Evolutionary conservation across 2,113 vertebrate genomes (phyloP), one percentile per base, ranked within the genome.

Genomic region (Odontophorus gujanensis): DNA sequence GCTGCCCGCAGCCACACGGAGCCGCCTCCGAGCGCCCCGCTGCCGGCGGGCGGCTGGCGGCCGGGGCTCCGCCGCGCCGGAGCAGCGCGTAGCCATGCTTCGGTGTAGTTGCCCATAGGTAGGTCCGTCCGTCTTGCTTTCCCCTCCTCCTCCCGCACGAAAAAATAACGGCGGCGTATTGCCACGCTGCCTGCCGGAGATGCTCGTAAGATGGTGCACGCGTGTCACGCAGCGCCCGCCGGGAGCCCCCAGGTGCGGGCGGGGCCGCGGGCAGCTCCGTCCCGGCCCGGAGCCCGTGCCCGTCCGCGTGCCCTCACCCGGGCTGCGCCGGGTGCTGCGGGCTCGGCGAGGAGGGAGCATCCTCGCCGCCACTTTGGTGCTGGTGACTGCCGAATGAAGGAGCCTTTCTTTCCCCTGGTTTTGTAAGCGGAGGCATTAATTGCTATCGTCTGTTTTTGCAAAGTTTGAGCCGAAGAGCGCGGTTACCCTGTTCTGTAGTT

Each of bases 41-140:
- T 96, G 97, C 94, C 97, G 96, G 94, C 93, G 94, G 94, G 95
- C 61, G 72, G 71, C 97, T 53, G 97, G 96, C 96, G 97, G 97
- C 91, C 96, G 92, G 81, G 96, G 96, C 97, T 97, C 97, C 95
- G 93, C 95, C 95, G 91, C 93, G 94, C 88, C 96, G 97, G 96
- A 97, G 97, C 97, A 97, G 92, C 94, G 95, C 92, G 75, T 96
- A 93, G 96, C 95, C 93, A 94, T 97, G 96, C 93, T 90, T 93
- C 79, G 93, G 93, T 95, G 95, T 97, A 97, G 96, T 97, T 96
- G 94, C 96, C 97, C 96, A 50, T 97, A 97, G 96, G 96, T 97
- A 97, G 96, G 96, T 97, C 95, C 91, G 95, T 96, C 87, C 95
- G 95, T 93, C 62, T 97, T 96, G 77, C 94, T 96, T 73, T 87